Conservation (phyloP, 2,888 invertebrate genomes). For the Eudemis profundana region DNA sequence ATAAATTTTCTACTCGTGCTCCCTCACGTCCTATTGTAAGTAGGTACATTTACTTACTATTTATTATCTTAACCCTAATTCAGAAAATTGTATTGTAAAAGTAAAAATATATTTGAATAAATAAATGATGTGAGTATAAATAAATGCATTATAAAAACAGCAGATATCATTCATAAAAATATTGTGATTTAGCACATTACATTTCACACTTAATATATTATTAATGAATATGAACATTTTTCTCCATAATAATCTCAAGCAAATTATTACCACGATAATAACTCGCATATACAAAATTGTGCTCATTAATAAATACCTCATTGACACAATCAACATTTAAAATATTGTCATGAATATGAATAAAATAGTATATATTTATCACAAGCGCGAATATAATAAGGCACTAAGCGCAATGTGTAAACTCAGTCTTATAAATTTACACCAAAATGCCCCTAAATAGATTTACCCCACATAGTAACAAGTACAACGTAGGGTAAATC, state of each 20-base stretch:
- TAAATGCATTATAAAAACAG: conserved; percentile 27
- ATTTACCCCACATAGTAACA: background rate
- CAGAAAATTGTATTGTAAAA: conserved; percentile 2
- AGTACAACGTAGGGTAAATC: conserved; percentile 6
- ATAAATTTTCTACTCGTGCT: no score
- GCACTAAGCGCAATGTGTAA: conserved; percentile 27
- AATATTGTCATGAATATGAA: conserved; percentile 31
- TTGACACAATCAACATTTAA: conserved; percentile 16
- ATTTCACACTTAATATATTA: conserved; percentile 13
- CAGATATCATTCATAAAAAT: background rate
- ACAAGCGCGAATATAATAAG: conserved; percentile 32
- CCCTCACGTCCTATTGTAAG: background rate
- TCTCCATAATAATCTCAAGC: conserved; percentile 19
- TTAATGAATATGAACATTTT: background rate
- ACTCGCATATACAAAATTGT: background rate
- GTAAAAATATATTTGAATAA: conserved; percentile 6
- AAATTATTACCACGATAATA: conserved; percentile 15
- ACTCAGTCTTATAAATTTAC: conserved; percentile 38
- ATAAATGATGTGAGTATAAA: conserved; percentile 3
- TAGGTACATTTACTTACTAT: background rate
- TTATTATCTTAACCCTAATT: conserved; percentile 15
- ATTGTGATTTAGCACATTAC: conserved; percentile 2
- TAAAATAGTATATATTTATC: conserved; percentile 16
- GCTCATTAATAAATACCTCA: conserved; percentile 9
- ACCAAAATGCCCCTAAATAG: conserved; percentile 26